Base-by-base conservation (phyloP, 2,113 vertebrate species). In the Vulpes lagopus region DNA sequence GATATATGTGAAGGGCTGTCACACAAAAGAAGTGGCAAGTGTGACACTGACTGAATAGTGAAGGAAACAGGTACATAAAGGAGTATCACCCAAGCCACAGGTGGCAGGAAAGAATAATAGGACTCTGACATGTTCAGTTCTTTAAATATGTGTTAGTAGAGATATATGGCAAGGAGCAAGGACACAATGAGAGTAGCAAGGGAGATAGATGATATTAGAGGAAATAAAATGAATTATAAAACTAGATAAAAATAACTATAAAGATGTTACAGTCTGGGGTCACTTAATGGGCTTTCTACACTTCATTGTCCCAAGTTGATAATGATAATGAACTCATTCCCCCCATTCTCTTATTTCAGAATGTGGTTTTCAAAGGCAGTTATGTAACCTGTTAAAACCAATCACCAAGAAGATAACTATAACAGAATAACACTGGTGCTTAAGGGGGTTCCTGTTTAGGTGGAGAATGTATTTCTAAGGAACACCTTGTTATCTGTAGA, bases 181-280 rank as follows among this genome's bases (percentile, higher is more conserved):
- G 12, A 53, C 60, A 69, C 12, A 60, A 16, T 53, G 38, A 76
- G 10, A 60, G 43, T 4, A 87, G 30, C 35, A 92, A 94, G 57
- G 84, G 23, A n/a, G 23, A 82, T 27, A 65, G 92, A 60, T 27
- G 65, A 69, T 25, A 82, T 35, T 49, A 79, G 89, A 69, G 23
- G 53, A 25, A 83, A 91, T 67, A 78, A 91, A 69, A 91, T 74
- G 49, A 87, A 69, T 94, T 67, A 32, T 3, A 82, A 76, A 95
- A 82, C 32, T 76, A 67, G 73, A 65, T 81, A 86, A 65, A 65
- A 91, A 91, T 30, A 81, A 81, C 87, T 74, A 35, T 94, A 73
- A 86, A 94, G 73, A 74, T 23, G 57, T 91, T 74, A 85, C 7
- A 51, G 35, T 49, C 16, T 82, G 65, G 12, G 35, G 9, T 57